Percentiles rank a stretch among this genome's conserved stretches.
Conservation (phyloP, 2,888 invertebrate genomes). For the Margaritifera margaritifera region DNA sequence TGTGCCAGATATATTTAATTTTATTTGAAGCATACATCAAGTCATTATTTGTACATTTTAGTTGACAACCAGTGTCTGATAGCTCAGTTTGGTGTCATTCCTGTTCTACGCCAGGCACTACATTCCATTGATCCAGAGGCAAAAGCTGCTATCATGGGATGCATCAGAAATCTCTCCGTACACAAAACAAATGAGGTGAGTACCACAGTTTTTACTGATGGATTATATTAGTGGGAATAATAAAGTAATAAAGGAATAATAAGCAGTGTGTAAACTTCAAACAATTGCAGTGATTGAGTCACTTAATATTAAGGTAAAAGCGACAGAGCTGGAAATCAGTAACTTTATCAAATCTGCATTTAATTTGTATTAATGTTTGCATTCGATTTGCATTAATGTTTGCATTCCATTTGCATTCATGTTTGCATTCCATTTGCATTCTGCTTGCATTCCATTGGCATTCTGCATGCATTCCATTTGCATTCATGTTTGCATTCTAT, state of each 20-base stretch:
- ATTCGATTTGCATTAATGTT: no score
- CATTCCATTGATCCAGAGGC: slow-evolving; percentile 40
- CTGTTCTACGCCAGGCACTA: slow-evolving; percentile 50
- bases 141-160: slow-evolving; percentile 56
- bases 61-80: slow-evolving; percentile 60
- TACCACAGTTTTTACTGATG: neutral
- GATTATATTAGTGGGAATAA: neutral
- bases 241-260: neutral
- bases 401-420: neutral
- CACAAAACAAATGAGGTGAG: slow-evolving; percentile 62
- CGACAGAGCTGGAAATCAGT: no score
- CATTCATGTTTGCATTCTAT: no score
- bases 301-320: no score
- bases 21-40: no score
- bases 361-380: neutral
- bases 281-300: no score
- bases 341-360: neutral
- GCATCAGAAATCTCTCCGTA: slow-evolving; percentile 64
- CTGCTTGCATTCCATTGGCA: no score
- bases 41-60: slow-evolving; percentile 27
- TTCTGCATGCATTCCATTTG: no score
- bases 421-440: no score
- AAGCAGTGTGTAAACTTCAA: no score
- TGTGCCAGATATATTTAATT: no score
- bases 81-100: slow-evolving; percentile 52